These are phyloP conservation scores for Electrona antarctica DNA, from an alignment of 2,113 vertebrate species.

Conservation along the genomic window DNA sequence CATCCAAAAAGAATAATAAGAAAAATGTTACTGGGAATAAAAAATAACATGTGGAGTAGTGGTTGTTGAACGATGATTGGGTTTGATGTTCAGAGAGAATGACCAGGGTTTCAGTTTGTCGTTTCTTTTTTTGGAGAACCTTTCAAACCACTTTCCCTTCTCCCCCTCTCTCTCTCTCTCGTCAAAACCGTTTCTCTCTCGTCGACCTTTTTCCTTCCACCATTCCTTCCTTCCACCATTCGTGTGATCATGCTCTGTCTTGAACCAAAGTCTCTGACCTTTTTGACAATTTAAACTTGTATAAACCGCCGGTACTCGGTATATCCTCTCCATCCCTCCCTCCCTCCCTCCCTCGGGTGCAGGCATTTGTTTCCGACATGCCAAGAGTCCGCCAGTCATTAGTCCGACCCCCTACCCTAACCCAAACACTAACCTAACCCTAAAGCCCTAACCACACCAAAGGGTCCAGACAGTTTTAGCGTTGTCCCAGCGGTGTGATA, in stretches of 20 bases:
- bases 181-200: no score
- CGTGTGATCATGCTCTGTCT: conserved; percentile 66
- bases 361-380: no score
- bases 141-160: conserved; percentile 13
- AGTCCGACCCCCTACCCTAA: no score
- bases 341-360: conserved; percentile 8
- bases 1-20: conserved; percentile 30
- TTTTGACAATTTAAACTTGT: neutral
- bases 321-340: conserved; percentile 27
- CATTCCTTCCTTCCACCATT: conserved; percentile 4
- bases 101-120: conserved; percentile 50
- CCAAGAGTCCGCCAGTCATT: no score
- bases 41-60: conserved; percentile 59
- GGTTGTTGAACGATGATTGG: conserved; percentile 58
- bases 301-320: no score
- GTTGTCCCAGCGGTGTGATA: no score
- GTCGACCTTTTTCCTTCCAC: neutral
- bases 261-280: conserved; percentile 66
- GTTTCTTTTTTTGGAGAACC: neutral
- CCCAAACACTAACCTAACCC: no score
- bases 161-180: neutral
- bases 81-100: conserved; percentile 40
- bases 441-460: no score
- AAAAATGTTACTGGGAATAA: conserved; percentile 43
- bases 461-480: no score